Evolutionary conservation across 2,797 vertebrate species (phyloP).

Genomic region (Zenarchopterus dispar): DNA sequence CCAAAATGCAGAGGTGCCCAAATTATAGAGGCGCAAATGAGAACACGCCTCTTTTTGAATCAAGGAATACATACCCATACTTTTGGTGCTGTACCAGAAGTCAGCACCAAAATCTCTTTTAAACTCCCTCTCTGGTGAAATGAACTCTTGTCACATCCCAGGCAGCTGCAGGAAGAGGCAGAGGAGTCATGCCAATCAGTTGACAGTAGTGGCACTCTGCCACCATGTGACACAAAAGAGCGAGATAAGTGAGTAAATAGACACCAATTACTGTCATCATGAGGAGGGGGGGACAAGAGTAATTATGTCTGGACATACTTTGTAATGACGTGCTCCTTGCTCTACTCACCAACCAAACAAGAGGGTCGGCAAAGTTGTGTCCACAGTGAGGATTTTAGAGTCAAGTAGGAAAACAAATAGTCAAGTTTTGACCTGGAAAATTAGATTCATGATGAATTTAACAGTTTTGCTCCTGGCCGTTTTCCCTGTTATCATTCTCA

Average conservation of each 20-base stretch:
- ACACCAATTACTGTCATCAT: slow-evolving; percentile 76
- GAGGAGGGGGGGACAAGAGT: slow-evolving; percentile 16
- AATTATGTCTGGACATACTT: slow-evolving; percentile 48
- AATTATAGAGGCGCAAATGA: too few relatives aligned
- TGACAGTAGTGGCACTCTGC: slow-evolving; percentile 71
- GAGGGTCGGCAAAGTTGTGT: slow-evolving; percentile 50
- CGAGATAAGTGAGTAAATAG: slow-evolving; percentile 72
- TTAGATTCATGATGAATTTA: slow-evolving; percentile 33
- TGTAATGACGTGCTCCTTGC: slow-evolving; percentile 46
- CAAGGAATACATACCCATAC: too few relatives aligned
- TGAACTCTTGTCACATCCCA: slow-evolving; percentile 62
- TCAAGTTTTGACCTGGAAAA: slow-evolving; percentile 33
- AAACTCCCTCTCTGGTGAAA: slow-evolving; percentile 39
- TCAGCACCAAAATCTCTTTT: neutral
- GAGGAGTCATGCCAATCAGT: slow-evolving; percentile 65
- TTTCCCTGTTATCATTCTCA: slow-evolving; percentile 28
- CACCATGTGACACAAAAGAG: slow-evolving; percentile 57
- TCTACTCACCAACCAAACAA: slow-evolving; percentile 47
- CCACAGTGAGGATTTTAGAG: slow-evolving; percentile 34
- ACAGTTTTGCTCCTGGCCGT: slow-evolving; percentile 32
- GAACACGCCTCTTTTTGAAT: too few relatives aligned
- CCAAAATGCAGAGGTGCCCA: too few relatives aligned
- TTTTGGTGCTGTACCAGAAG: slow-evolving; percentile 1
- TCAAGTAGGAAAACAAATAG: slow-evolving; percentile 48
- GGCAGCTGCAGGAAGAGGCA: slow-evolving; percentile 66